phyloP scores from a whole-genome alignment of 2,797 vertebrate species.

The Okamejei kenojei region DNA sequence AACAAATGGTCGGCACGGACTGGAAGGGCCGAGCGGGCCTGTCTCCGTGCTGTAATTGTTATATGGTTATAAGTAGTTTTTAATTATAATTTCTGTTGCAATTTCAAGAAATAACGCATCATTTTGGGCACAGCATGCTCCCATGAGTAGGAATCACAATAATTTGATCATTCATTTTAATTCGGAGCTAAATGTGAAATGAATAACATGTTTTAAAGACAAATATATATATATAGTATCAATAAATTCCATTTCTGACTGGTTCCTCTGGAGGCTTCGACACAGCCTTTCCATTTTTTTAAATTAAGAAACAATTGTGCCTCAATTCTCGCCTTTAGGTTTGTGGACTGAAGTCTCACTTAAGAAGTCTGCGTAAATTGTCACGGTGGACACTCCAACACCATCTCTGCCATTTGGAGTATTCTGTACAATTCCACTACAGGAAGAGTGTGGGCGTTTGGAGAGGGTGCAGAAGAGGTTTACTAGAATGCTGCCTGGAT shows the following conservation, averaged over 20 bases:
- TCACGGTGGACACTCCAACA: neutral
- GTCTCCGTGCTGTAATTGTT: too few species aligned
- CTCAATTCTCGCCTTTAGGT: neutral
- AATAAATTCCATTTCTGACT: neutral
- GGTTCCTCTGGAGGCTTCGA: neutral
- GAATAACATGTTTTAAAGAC: neutral
- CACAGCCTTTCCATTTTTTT: neutral
- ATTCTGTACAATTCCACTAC: too few species aligned
- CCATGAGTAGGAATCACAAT: too few species aligned
- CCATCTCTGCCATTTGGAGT: too few species aligned
- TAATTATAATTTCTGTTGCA: neutral
- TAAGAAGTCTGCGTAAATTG: neutral
- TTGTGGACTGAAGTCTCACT: neutral
- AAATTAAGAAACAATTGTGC: neutral
- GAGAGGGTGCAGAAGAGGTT: too few species aligned
- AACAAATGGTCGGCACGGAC: too few species aligned
- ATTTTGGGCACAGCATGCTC: neutral
- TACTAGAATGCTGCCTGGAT: too few species aligned
- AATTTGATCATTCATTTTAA: neutral
- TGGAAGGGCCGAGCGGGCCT: too few species aligned
- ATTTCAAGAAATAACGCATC: neutral
- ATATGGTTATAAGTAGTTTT: too few species aligned
- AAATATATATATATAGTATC: neutral
- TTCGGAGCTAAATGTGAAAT: neutral
- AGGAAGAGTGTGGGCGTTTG: too few species aligned